phyloP scores from a whole-genome alignment of 92 coral and sea anemone genomes.

The Micromussa lordhowensis region DNA sequence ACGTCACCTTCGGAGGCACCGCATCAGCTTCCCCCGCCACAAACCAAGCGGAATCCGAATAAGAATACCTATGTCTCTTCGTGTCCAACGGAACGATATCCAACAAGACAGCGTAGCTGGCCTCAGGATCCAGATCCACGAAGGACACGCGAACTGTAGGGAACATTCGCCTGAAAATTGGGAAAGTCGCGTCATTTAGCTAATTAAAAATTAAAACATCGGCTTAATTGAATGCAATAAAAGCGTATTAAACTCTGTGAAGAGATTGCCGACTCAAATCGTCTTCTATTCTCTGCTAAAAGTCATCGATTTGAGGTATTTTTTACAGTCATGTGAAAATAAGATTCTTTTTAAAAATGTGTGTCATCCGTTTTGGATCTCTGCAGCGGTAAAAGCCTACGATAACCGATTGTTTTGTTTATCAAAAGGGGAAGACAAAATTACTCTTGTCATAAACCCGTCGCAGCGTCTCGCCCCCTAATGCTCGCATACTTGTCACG shows the following conservation, averaged over 20 bases:
- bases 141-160: conserved; percentile 88
- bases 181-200: neutral
- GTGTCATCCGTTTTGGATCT: conserved; percentile 3
- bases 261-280: neutral
- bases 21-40: conserved; percentile 94
- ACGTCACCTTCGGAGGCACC: conserved; percentile 79
- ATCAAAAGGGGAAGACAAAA: conserved; percentile 2
- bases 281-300: neutral
- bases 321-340: neutral
- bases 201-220: neutral
- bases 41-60: conserved; percentile 94
- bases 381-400: conserved; percentile 9
- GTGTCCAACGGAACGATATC: conserved; percentile 79
- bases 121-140: conserved; percentile 68
- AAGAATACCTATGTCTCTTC: conserved; percentile 89
- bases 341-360: neutral
- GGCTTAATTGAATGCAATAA: conserved; percentile 9
- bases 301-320: neutral
- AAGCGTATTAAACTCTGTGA: neutral
- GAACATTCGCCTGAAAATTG: conserved; percentile 81
- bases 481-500: neutral
- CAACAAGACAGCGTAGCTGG: conserved; percentile 73
- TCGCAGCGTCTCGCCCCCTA: conserved; percentile 6
- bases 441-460: conserved; percentile 22
- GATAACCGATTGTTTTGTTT: conserved; percentile 21